phyloP scores from a whole-genome alignment of 2,888 invertebrate genomes.

The Slavum lentiscoides region DNA sequence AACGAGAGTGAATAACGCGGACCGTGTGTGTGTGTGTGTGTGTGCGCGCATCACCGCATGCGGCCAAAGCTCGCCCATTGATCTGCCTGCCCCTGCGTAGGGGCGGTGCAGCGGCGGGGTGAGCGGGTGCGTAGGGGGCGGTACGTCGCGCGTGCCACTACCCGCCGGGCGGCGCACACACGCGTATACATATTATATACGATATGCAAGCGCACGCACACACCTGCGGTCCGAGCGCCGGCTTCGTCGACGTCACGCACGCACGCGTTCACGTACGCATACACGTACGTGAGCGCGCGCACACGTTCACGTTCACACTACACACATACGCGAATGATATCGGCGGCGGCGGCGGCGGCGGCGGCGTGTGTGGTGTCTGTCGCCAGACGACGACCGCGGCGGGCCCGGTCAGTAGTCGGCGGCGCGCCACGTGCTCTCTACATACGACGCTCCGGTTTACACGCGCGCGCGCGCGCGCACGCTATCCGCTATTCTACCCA shows the following conservation, averaged over 20 bases:
- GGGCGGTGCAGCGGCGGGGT: too few species aligned
- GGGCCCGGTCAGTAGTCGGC: conserved; percentile 44
- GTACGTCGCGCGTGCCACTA: conserved; percentile 7
- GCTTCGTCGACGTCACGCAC: too few species aligned
- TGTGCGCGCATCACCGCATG: too few species aligned
- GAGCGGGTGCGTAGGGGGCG: neutral
- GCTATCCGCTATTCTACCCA: too few species aligned
- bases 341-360: conserved; percentile 11
- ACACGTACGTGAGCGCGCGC: neutral
- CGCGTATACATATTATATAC: too few species aligned
- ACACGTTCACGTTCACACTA: neutral
- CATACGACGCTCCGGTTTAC: neutral
- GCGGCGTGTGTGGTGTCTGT: conserved; percentile 3
- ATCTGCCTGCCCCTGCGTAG: neutral
- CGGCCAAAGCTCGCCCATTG: conserved; percentile 4
- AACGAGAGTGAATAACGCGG: too few species aligned
- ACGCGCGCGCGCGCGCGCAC: too few species aligned
- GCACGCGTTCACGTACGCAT: too few species aligned
- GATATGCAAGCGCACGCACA: neutral
- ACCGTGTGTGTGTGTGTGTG: too few species aligned
- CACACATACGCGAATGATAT: neutral
- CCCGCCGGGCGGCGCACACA: neutral
- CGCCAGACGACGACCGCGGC: neutral
- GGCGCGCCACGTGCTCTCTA: conserved; percentile 47
- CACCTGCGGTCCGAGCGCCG: neutral